Percentiles rank a stretch among this genome's conserved stretches.
Evolutionary conservation across 1,140 invertebrate species (phyloP).

Genomic region (Lordiphosa mommai): DNA sequence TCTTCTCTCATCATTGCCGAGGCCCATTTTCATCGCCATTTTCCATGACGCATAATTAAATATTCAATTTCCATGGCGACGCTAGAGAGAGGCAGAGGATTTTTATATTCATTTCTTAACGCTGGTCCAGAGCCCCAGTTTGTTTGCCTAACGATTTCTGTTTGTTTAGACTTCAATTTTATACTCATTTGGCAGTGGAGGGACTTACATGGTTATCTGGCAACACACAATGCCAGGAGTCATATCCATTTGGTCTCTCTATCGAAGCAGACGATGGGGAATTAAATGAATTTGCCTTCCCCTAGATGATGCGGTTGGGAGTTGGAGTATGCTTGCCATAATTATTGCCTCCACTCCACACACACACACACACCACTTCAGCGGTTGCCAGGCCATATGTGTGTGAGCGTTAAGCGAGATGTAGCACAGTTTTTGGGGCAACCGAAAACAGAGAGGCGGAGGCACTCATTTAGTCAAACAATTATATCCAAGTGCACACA

Average conservation of each 20-base stretch:
- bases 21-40: slow-evolving; percentile 63
- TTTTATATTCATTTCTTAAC: slow-evolving; percentile 41
- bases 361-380: neutral
- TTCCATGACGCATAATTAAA: slow-evolving; percentile 64
- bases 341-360: slow-evolving; percentile 40
- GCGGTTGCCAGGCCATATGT: slow-evolving; percentile 11
- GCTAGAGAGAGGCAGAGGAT: slow-evolving; percentile 12
- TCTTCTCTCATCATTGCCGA: slow-evolving; percentile 14
- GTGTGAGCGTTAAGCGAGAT: slow-evolving; percentile 33
- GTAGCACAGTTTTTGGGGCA: slow-evolving; percentile 10
- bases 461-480: slow-evolving; percentile 54
- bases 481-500: slow-evolving; percentile 68
- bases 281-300: slow-evolving; percentile 45
- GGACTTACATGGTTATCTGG: slow-evolving; percentile 17
- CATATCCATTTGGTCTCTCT: slow-evolving; percentile 32
- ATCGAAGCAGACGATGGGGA: slow-evolving; percentile 29
- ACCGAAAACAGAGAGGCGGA: slow-evolving; percentile 11
- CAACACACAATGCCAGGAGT: slow-evolving; percentile 44
- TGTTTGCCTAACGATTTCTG: slow-evolving; percentile 35
- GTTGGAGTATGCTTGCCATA: slow-evolving; percentile 45
- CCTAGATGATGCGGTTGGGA: slow-evolving; percentile 19
- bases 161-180: slow-evolving; percentile 66
- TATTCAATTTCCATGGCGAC: slow-evolving; percentile 65
- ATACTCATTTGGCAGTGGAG: slow-evolving; percentile 37
- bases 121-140: neutral